A percentile compares a stretch with the other conserved stretches of the same genome.
These are phyloP conservation scores for Dunckerocampus dactyliophorus DNA, from an alignment of 2,113 vertebrate species.

Conservation along the genomic window DNA sequence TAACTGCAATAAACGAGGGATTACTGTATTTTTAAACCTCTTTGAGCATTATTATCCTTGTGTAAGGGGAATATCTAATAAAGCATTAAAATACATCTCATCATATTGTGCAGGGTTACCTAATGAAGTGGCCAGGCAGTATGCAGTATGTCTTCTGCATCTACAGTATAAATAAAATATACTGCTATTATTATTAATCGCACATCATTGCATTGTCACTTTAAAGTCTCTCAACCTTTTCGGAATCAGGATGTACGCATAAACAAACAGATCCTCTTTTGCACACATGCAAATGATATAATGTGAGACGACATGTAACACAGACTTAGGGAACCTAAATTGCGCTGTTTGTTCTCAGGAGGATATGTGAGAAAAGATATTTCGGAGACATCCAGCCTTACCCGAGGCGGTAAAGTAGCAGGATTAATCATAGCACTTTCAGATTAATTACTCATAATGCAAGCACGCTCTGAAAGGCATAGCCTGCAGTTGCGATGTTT, in stretches of 20 bases:
- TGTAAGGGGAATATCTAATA: too few relatives aligned
- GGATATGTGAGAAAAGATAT: conserved; percentile 55
- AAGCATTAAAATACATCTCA: too few relatives aligned
- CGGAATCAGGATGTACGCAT: not conserved
- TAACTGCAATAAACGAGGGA: too few relatives aligned
- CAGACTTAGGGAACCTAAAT: conserved; percentile 54
- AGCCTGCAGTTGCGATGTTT: conserved; percentile 74
- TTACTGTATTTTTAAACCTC: too few relatives aligned
- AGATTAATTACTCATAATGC: conserved; percentile 81
- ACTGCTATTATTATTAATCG: not conserved
- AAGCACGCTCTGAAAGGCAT: conserved; percentile 72
- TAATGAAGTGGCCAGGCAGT: too few relatives aligned
- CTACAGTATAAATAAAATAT: not conserved
- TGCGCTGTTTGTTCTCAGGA: conserved; percentile 56
- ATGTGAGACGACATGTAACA: conserved; percentile 42
- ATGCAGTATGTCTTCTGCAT: too few relatives aligned
- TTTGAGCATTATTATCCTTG: too few relatives aligned
- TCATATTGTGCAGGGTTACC: too few relatives aligned
- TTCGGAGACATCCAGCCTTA: conserved; percentile 63
- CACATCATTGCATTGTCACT: conserved; percentile 7
- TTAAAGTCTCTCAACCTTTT: not conserved
- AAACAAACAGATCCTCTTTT: conserved; percentile 6
- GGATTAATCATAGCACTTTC: conserved; percentile 79
- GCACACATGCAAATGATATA: conserved; percentile 40
- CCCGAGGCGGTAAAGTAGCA: conserved; percentile 68